Evolutionary conservation across 2,797 vertebrate species (phyloP), one percentile per base, ranked within the genome.

Genomic region (Meriones psammophilus): DNA sequence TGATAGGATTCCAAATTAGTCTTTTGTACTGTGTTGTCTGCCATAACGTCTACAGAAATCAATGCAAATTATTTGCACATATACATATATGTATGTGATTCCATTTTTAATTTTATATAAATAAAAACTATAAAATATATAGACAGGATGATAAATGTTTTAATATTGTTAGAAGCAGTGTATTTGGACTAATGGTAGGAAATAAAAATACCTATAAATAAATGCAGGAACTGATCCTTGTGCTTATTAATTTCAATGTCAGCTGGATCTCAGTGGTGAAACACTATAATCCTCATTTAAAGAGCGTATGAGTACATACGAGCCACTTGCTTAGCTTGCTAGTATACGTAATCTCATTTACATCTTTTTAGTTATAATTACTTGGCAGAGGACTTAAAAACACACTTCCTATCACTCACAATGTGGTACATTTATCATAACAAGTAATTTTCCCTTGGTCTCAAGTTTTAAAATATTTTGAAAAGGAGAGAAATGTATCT

Each of bases 401-500:
- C 76, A 36, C 6, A 86, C 66, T 77, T 95, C 12, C 4, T 46
- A 62, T 94, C 79, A 50, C 33, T 97, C 97, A 95, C 94, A 97
- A 88, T 69, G 77, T 94, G 91, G 33, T 77, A 22, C n/a, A 68
- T 91, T 92, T 94, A 97, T 89, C n/a, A n/a, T 86, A 96, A 95
- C 96, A 90, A 93, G 54, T 89, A 94, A 88, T 94, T 77, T 92
- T 60, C 94, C 46, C n/a, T 96, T 95, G 86, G 60, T 62, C 50
- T 98, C 68, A 97, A 98, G 96, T 95, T 92, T 96, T 95, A 97
- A 98, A 98, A 93, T 28, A 73, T 64, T 73, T 36, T 84, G 93
- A 92, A 97, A 95, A 98, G 94, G 96, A 97, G 94, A 97, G 96
- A 98, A 97, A 94, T 95, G 28, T 93, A 94, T 95, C 96, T 98